Evolutionary conservation across 1,140 invertebrate genomes (phyloP).

Genomic region (Teleopsis dalmanni): DNA sequence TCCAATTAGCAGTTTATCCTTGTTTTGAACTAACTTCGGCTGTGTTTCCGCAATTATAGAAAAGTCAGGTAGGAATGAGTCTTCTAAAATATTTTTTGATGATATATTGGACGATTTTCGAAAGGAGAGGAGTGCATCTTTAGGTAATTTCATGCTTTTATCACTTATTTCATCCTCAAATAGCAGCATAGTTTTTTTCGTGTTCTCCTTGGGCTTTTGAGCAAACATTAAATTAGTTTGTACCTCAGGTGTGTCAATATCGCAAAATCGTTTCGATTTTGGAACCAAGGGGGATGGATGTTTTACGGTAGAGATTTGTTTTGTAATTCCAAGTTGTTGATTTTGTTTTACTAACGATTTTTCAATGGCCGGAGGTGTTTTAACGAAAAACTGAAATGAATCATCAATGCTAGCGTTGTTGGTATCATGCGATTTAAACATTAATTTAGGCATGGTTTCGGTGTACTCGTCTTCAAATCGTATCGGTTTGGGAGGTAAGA

Average conservation of each 20-base stretch:
- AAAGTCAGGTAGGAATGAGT: constrained; percentile 27
- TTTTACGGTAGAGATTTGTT: too few species aligned
- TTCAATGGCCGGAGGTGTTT: constrained; percentile 22
- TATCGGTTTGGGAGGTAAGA: too few species aligned
- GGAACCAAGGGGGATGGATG: constrained; percentile 15
- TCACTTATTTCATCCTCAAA: constrained; percentile 3
- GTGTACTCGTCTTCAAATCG: constrained; percentile 32
- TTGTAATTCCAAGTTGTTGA: too few species aligned
- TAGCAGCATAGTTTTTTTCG: too few species aligned
- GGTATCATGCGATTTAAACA: constrained; percentile 1
- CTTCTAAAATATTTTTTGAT: constrained; percentile 2
- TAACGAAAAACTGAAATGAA: constrained; percentile 26
- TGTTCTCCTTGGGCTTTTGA: background rate
- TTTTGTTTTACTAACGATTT: too few species aligned
- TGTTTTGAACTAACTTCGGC: background rate
- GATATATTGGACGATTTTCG: background rate
- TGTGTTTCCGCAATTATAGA: constrained; percentile 12
- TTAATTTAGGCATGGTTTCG: constrained; percentile 28
- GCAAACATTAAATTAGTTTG: background rate
- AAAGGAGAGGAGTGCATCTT: background rate
- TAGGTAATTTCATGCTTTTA: background rate
- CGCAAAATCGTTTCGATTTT: constrained; percentile 18
- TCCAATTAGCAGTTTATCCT: background rate
- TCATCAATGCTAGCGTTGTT: constrained; percentile 14
- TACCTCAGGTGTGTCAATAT: constrained; percentile 18